These are phyloP conservation scores for Spodoptera frugiperda DNA, from an alignment of 1,140 invertebrate genomes.

Conservation along the genomic window DNA sequence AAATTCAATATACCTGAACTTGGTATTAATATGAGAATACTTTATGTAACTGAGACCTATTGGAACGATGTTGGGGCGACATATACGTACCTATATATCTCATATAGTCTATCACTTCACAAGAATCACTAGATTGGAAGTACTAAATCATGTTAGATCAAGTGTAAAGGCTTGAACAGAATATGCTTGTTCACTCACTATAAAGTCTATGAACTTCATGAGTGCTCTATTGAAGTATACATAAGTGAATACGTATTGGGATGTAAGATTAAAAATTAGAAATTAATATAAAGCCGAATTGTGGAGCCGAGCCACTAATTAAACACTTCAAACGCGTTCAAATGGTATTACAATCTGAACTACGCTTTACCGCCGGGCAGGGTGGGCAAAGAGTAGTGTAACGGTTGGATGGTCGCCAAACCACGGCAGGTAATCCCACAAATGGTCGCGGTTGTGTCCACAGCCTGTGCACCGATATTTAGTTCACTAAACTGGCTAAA, in stretches of 20 bases:
- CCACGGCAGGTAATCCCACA: conserved; percentile 66
- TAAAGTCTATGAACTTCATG: not conserved
- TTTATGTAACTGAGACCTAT: conserved; percentile 36
- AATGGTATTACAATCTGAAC: conserved; percentile 20
- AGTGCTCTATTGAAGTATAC: not conserved
- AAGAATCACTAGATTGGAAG: conserved; percentile 46
- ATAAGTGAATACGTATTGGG: not conserved
- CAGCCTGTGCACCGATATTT: conserved; percentile 37
- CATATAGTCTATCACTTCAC: conserved; percentile 47
- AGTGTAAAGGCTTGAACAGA: conserved; percentile 30
- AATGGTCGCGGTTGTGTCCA: conserved; percentile 48
- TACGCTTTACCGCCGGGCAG: conserved; percentile 5
- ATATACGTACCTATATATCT: conserved; percentile 24
- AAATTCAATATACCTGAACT: conserved; percentile 39
- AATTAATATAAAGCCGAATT: too few relatives aligned
- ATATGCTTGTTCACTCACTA: not conserved
- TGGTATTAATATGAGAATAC: conserved; percentile 24
- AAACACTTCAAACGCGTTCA: not conserved
- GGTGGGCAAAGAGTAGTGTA: conserved; percentile 29
- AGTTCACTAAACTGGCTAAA: conserved; percentile 40
- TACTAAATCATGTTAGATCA: conserved; percentile 43
- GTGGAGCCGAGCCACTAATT: not conserved
- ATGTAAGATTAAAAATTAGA: too few relatives aligned
- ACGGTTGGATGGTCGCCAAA: conserved; percentile 65
- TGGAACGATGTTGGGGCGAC: conserved; percentile 20